A percentile compares a stretch with the other conserved stretches of the same genome.
phyloP scores from a whole-genome alignment of 2,888 invertebrate species.

The Gymnocheta viridis region DNA sequence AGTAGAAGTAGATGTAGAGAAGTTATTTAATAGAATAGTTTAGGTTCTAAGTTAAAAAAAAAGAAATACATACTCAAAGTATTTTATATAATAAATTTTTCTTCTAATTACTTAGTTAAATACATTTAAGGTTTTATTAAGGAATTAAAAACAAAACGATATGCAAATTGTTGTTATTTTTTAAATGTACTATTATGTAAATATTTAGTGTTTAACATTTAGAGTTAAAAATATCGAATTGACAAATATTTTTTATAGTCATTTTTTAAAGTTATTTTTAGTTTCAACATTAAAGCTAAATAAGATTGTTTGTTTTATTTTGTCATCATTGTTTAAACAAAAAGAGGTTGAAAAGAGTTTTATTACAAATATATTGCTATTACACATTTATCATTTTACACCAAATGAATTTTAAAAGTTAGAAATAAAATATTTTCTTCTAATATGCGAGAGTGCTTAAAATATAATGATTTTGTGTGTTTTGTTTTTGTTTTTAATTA shows the following conservation, averaged over 20 bases:
- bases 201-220: slow-evolving; percentile 50
- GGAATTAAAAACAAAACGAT: slow-evolving; percentile 32
- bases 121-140: slow-evolving; percentile 15
- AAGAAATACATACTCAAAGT: slow-evolving; percentile 14
- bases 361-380: slow-evolving; percentile 52
- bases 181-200: slow-evolving; percentile 19
- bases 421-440: background rate
- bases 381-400: slow-evolving; percentile 59
- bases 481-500: background rate
- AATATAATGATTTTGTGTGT: background rate
- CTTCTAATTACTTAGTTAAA: background rate
- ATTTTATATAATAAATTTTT: slow-evolving; percentile 6
- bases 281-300: slow-evolving; percentile 17
- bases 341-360: slow-evolving; percentile 6
- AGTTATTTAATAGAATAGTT: slow-evolving; percentile 28
- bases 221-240: slow-evolving; percentile 63
- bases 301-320: background rate
- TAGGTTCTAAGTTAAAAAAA: slow-evolving; percentile 11
- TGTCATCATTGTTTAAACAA: background rate
- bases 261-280: background rate
- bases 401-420: slow-evolving; percentile 10
- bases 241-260: slow-evolving; percentile 48
- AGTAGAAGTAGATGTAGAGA: slow-evolving; percentile 36
- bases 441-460: background rate
- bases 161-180: slow-evolving; percentile 28